A percentile compares a stretch with the other conserved stretches of the same genome.
These are phyloP conservation scores for Drosophila tripunctata DNA, from an alignment of 2,888 invertebrate genomes.

Conservation along the genomic window DNA sequence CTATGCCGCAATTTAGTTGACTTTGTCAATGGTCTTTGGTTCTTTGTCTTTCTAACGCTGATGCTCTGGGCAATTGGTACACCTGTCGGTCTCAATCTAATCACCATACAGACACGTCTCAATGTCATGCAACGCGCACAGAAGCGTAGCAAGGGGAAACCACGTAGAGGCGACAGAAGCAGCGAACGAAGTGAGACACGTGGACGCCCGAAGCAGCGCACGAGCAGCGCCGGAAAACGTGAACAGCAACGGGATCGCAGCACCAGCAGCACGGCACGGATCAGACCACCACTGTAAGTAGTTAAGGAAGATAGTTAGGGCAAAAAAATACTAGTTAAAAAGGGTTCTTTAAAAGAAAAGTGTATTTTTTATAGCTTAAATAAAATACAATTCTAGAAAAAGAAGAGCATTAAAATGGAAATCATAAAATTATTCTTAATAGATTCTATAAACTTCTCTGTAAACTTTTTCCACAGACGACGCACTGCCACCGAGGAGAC, in stretches of 20 bases:
- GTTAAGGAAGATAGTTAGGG: too few relatives aligned
- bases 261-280: constrained; percentile 67
- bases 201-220: constrained; percentile 53
- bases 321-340: too few relatives aligned
- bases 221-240: constrained; percentile 48
- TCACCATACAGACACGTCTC: constrained; percentile 80
- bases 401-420: too few relatives aligned
- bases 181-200: constrained; percentile 46
- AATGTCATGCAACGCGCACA: constrained; percentile 67
- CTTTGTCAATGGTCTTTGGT: constrained; percentile 88
- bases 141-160: constrained; percentile 57
- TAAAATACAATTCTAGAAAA: too few relatives aligned
- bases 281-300: constrained; percentile 70
- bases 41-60: constrained; percentile 86
- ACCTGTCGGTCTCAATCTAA: constrained; percentile 87
- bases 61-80: constrained; percentile 87
- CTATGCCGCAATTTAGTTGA: constrained; percentile 83
- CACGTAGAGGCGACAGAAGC: constrained; percentile 49
- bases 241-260: constrained; percentile 68
- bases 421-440: too few relatives aligned
- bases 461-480: constrained; percentile 47
- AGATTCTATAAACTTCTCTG: too few relatives aligned
- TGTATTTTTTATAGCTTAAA: too few relatives aligned
- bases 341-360: too few relatives aligned
- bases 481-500: constrained; percentile 81